phyloP scores from a whole-genome alignment of 35 echinoderm and acorn worm species.

The Apostichopus californicus region DNA sequence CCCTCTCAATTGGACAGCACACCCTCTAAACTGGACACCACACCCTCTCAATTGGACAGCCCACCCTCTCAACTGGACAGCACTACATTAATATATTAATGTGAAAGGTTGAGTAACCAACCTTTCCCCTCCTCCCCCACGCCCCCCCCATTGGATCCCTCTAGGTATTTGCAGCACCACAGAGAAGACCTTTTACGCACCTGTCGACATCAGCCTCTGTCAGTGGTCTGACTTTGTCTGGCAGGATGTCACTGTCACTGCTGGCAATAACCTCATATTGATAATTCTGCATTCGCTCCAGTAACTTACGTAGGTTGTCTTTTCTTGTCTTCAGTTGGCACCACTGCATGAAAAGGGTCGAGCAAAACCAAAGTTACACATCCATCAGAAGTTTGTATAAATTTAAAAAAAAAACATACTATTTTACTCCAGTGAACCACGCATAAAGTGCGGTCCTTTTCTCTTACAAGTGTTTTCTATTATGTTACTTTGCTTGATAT shows the following conservation, averaged over 20 bases:
- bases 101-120: too few relatives aligned
- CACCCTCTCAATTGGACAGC: too few relatives aligned
- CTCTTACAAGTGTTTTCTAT: too few relatives aligned
- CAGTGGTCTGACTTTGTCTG: slow-evolving; percentile 78
- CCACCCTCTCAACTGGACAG: too few relatives aligned
- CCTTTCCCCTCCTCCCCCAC: too few relatives aligned
- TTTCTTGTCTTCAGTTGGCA: slow-evolving; percentile 85
- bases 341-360: slow-evolving; percentile 64
- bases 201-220: slow-evolving; percentile 63
- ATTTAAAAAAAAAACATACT: background rate
- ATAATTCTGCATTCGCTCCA: slow-evolving; percentile 97
- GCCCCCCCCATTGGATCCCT: too few relatives aligned
- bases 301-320: slow-evolving; percentile 77
- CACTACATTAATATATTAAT: too few relatives aligned
- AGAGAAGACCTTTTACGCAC: background rate
- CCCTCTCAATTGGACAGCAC: too few relatives aligned
- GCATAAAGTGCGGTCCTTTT: background rate
- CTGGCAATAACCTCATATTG: slow-evolving; percentile 89
- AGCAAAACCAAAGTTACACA: background rate
- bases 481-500: too few relatives aligned
- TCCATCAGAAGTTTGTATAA: background rate
- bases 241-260: slow-evolving; percentile 65
- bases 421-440: background rate
- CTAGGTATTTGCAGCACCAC: too few relatives aligned
- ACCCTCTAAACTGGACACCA: too few relatives aligned